phyloP scores from a whole-genome alignment of 2,797 vertebrate species.

The Calcarius lapponicus region DNA sequence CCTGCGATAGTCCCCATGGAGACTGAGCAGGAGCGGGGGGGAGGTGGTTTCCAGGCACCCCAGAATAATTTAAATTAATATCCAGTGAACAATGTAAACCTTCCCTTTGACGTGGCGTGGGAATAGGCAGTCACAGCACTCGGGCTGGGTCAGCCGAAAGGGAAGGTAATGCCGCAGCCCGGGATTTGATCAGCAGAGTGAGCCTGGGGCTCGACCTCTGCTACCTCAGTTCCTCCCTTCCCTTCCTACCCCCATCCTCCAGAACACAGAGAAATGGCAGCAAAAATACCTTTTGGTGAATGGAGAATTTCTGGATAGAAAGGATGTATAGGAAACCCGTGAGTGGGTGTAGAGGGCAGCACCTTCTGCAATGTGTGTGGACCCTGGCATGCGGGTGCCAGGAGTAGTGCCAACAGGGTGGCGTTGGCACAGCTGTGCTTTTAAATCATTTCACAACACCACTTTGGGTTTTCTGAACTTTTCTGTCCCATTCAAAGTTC shows the following conservation, averaged over 20 bases:
- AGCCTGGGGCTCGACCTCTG: conserved; percentile 42
- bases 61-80: conserved; percentile 75
- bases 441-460: not conserved
- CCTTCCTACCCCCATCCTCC: not conserved
- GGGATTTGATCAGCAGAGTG: conserved; percentile 3
- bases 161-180: conserved; percentile 15
- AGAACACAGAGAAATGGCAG: not conserved
- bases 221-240: not conserved
- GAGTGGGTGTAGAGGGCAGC: fast-evolving
- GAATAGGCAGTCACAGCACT: conserved; percentile 36
- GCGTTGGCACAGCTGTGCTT: not conserved
- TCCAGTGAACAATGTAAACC: conserved; percentile 67
- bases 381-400: not conserved
- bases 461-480: not conserved
- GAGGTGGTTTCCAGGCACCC: conserved; percentile 46
- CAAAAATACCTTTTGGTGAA: not conserved
- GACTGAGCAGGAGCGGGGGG: not conserved
- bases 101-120: conserved; percentile 64
- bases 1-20: conserved; percentile 42
- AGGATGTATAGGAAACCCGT: not conserved
- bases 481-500: not conserved
- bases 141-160: conserved; percentile 17
- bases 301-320: not conserved
- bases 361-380: fast-evolving
- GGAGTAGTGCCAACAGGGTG: not conserved